Evolutionary conservation across 30 jellyfish, hydroid and myxozoan genomes (phyloP).

Genomic region (Turritopsis rubra): DNA sequence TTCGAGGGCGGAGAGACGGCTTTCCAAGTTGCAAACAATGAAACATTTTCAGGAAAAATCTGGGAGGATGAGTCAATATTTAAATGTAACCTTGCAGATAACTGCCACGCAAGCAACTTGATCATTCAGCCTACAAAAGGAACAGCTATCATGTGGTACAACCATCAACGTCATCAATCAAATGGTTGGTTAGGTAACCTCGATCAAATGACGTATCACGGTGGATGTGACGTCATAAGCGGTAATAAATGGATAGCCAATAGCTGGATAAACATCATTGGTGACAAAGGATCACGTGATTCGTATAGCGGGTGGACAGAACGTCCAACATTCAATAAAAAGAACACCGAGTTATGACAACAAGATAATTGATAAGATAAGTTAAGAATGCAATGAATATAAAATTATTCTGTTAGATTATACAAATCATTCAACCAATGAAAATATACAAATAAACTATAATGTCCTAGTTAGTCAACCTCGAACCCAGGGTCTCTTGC

Average conservation of each 20-base stretch:
- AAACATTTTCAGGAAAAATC: slow-evolving; percentile 41
- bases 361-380: no score
- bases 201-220: slow-evolving; percentile 68
- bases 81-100: slow-evolving; percentile 56
- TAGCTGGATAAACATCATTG: slow-evolving; percentile 72
- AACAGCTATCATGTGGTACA: slow-evolving; percentile 77
- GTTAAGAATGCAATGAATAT: no score
- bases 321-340: not conserved
- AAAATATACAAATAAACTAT: no score
- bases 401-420: no score
- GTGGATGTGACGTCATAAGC: slow-evolving; percentile 72
- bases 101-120: slow-evolving; percentile 36
- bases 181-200: slow-evolving; percentile 71
- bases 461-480: no score
- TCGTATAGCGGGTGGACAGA: slow-evolving; percentile 62
- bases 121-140: slow-evolving; percentile 66
- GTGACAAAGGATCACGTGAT: slow-evolving; percentile 57
- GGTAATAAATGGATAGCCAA: slow-evolving; percentile 86
- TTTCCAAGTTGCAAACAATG: slow-evolving; percentile 76
- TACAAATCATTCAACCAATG: no score
- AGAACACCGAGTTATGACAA: not conserved
- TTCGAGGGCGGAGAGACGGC: slow-evolving; percentile 92
- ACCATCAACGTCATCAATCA: slow-evolving; percentile 49
- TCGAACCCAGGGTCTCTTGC: no score
- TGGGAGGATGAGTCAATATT: slow-evolving; percentile 66